Evolutionary conservation across 2,797 vertebrate species (phyloP).

Genomic region (Thalassophryne amazonica): DNA sequence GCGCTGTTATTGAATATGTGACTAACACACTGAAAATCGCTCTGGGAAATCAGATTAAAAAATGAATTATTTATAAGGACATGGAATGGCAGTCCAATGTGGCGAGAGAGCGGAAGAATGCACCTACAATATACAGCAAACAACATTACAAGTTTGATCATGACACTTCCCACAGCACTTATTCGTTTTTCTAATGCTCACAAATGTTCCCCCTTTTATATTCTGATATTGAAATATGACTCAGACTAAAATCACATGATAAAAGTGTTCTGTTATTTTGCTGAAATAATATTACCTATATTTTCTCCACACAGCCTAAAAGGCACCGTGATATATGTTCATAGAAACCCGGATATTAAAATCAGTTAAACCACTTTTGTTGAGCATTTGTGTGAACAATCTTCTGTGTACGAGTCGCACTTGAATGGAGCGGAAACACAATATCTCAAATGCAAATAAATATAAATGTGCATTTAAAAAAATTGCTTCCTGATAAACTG

Average conservation of each 20-base stretch:
- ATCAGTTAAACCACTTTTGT: constrained; percentile 51
- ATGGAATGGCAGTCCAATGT: constrained; percentile 60
- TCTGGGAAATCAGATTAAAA: constrained; percentile 81
- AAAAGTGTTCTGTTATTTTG: constrained; percentile 72
- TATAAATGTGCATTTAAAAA: constrained; percentile 8
- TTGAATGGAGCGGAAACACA: constrained; percentile 27
- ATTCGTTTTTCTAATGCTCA: constrained; percentile 72
- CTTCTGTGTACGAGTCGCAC: constrained; percentile 18
- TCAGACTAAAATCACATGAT: constrained; percentile 64
- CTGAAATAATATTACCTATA: constrained; percentile 67
- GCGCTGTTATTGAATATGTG: constrained; percentile 78
- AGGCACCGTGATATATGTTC: constrained; percentile 63
- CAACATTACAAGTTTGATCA: constrained; percentile 75
- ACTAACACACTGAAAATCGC: constrained; percentile 77
- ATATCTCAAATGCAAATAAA: constrained; percentile 28
- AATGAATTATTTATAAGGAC: constrained; percentile 81
- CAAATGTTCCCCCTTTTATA: constrained; percentile 62
- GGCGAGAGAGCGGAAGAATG: constrained; percentile 61
- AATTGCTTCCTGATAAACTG: constrained; percentile 3
- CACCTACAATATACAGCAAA: constrained; percentile 71
- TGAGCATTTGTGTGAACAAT: constrained; percentile 32
- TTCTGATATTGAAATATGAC: constrained; percentile 75
- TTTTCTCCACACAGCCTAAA: constrained; percentile 40
- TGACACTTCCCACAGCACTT: constrained; percentile 69
- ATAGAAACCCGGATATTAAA: constrained; percentile 39